Conservation (phyloP, 1,140 invertebrate species). For the Drosophila trapezifrons region DNA sequence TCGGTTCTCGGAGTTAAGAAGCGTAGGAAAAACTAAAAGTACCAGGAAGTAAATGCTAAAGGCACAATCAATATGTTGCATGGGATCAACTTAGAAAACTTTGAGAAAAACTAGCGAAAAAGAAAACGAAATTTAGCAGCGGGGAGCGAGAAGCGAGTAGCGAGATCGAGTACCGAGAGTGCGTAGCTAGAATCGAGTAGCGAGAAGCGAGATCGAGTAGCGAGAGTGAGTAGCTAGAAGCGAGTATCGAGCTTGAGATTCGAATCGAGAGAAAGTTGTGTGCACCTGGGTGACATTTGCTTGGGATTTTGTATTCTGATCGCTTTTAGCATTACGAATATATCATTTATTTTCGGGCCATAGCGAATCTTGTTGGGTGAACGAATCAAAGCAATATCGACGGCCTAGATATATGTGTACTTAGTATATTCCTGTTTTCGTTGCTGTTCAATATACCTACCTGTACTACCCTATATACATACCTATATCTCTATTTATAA, state of each 20-base stretch:
- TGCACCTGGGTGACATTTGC: constrained; percentile 30
- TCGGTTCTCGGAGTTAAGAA: constrained; percentile 52
- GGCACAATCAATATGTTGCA: constrained; percentile 82
- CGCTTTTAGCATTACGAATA: constrained; percentile 29
- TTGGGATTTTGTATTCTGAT: constrained; percentile 10
- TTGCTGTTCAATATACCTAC: constrained; percentile 41
- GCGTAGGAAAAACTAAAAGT: constrained; percentile 23
- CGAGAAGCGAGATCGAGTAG: not conserved
- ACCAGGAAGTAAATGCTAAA: constrained; percentile 52
- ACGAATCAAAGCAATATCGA: constrained; percentile 73
- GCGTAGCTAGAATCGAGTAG: not conserved
- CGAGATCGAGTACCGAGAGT: not conserved
- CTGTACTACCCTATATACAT: constrained; percentile 48
- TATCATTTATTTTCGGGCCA: constrained; percentile 40
- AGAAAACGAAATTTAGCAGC: constrained; percentile 43
- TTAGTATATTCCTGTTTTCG: constrained; percentile 67
- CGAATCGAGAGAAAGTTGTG: constrained; percentile 19
- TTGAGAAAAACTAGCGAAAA: constrained; percentile 59
- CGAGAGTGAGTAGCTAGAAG: not conserved
- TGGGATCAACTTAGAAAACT: constrained; percentile 80
- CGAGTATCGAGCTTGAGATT: constrained; percentile 1
- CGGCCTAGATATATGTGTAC: constrained; percentile 65
- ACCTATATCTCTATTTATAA: constrained; percentile 54
- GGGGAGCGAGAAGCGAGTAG: constrained; percentile 14
- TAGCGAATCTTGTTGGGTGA: constrained; percentile 27